phyloP scores from a whole-genome alignment of 2,113 vertebrate genomes.

The Tricholaema leucomelas region DNA sequence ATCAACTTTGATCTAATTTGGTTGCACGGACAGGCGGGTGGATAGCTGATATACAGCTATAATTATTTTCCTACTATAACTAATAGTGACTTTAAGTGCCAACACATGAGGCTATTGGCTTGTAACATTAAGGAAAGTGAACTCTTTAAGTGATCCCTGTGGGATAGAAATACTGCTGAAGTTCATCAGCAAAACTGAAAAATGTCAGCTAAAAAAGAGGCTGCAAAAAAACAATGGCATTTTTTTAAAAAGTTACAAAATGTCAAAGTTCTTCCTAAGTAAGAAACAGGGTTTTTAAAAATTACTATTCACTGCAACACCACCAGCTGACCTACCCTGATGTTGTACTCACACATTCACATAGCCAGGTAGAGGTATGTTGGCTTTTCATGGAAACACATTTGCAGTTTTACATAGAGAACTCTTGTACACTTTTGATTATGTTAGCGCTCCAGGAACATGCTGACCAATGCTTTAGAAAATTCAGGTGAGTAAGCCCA shows the following conservation, averaged over 20 bases:
- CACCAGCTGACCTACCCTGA: not conserved
- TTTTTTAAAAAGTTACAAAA: not conserved
- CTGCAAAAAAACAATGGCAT: not conserved
- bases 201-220: not conserved
- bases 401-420: not conserved
- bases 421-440: not conserved
- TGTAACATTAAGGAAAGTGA: not conserved
- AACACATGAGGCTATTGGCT: not conserved
- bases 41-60: not conserved
- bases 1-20: not conserved
- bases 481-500: not conserved
- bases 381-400: not conserved
- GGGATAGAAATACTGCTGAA: not conserved
- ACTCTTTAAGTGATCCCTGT: not conserved
- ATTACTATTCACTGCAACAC: not conserved
- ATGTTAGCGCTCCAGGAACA: not conserved
- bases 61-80: not conserved
- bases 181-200: not conserved
- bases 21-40: not conserved
- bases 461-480: not conserved
- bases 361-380: not conserved
- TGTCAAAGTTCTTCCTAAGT: not conserved
- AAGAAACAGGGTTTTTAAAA: not conserved
- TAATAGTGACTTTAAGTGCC: not conserved
- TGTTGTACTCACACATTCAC: not conserved